A percentile compares a stretch with the other conserved stretches of the same genome.
Evolutionary conservation across 2,888 invertebrate species (phyloP).

Genomic region (Poecilobothrus nobilitatus): DNA sequence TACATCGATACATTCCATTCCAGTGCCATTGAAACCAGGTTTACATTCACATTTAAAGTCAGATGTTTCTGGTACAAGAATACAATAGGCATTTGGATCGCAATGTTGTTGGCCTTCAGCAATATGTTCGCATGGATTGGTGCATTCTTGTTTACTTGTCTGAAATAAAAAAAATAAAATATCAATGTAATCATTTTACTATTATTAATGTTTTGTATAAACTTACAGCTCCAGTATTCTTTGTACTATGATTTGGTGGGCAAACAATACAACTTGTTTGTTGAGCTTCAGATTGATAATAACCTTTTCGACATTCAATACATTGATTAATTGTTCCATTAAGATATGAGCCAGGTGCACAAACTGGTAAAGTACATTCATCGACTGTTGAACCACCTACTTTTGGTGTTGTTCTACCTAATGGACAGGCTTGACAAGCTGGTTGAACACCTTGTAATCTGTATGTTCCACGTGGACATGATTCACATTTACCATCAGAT

Average conservation of each 20-base stretch:
- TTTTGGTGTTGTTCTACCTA: conserved; percentile 82
- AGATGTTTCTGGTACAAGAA: conserved; percentile 70
- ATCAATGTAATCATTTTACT: background rate
- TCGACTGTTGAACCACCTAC: conserved; percentile 75
- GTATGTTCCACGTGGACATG: conserved; percentile 82
- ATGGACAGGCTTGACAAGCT: conserved; percentile 78
- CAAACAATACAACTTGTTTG: conserved; percentile 80
- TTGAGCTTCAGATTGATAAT: conserved; percentile 81
- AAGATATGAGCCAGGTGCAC: conserved; percentile 73
- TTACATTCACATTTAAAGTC: conserved; percentile 89
- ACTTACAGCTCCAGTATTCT: conserved; percentile 68
- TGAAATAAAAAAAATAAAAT: conserved; percentile 38
- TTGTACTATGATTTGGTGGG: conserved; percentile 84
- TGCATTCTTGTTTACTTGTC: conserved; percentile 75
- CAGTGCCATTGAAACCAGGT: conserved; percentile 85
- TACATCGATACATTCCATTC: conserved; percentile 69
- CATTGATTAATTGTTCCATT: conserved; percentile 82
- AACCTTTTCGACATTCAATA: conserved; percentile 78
- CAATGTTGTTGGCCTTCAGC: conserved; percentile 74
- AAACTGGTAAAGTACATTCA: conserved; percentile 87
- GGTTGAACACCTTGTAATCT: conserved; percentile 80
- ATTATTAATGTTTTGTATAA: background rate
- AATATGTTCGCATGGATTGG: conserved; percentile 78
- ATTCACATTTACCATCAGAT: conserved; percentile 81
- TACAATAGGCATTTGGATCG: conserved; percentile 78